Base-by-base conservation (phyloP, 2,888 invertebrate species). In the Idaea biselata region DNA sequence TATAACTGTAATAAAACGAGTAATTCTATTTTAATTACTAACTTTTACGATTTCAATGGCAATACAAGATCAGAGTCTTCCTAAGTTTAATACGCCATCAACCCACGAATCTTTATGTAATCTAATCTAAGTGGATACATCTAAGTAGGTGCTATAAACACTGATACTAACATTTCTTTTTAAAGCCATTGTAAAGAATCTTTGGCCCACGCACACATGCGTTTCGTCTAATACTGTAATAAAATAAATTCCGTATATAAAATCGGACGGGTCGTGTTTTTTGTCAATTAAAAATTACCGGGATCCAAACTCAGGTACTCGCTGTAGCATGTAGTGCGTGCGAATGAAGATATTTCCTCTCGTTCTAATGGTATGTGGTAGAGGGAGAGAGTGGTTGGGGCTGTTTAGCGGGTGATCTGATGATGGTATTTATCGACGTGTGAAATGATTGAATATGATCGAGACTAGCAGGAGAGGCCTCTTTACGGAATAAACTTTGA, bases 231-330 rank as follows among this genome's bases (percentile, higher is more conserved):
- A 82, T 81, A 79, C 77, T 64, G 84, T 86, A 89, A 90, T 89
- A 89, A 90, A 89, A 90, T 89, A 86, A 88, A 90, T 89, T 88
- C 88, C 86, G 82, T 81, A 81, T 87, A 87, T 87, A 89, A 87
- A 88, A 85, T 86, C 81, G 82, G 82, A 71, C 70, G 86, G 84
- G 81, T 84, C 77, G 74, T 76, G 77, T 87, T 91, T 91, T 91
- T 90, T 89, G 90, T 91, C 90, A 91, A 92, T 92, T 91, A 91
- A 89, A 88, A 86, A 88, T 89, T 91, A 92, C 90, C 81, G 78
- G 75, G 82, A 80, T 68, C 77, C 78, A 73, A 73, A 73, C 77
- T 78, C 89, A 91, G 91, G 91, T 91, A 91, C 89, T 83, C 83
- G 80, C 75, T 76, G 78, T 77, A 79, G 58, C 63, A 62, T 62